Percentiles rank a stretch among this genome's conserved stretches.
Conservation (phyloP, 1,140 invertebrate species). For the Neotoxoptera formosana region DNA sequence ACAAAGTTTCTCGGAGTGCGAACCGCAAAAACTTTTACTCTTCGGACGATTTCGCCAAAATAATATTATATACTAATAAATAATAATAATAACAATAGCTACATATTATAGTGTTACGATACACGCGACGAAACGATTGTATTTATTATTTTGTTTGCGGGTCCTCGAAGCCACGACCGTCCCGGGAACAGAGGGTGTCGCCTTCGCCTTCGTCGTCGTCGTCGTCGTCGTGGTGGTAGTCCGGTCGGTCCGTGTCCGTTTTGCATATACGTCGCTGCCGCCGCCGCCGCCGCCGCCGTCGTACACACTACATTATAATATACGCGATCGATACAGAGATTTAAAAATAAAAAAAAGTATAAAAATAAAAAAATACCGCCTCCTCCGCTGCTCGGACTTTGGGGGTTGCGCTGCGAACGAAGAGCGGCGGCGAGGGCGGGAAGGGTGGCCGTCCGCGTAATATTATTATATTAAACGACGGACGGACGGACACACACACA, state of each 20-base stretch:
- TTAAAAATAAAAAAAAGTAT: not conserved
- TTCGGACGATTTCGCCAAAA: not conserved
- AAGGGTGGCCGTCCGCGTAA: not conserved
- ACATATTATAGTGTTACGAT: not conserved
- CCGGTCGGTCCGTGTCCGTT: constrained; percentile 40
- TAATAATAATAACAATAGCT: not conserved
- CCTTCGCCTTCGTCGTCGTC: not conserved
- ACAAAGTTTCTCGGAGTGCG: not conserved
- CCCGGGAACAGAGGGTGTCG: not conserved
- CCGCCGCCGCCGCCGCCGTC: not conserved
- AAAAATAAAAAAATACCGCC: not conserved
- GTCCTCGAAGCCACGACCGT: not conserved
- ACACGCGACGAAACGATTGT: not conserved
- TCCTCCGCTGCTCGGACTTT: not conserved
- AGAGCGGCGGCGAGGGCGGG: not conserved
- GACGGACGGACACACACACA: not conserved
- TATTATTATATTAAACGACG: constrained; percentile 19
- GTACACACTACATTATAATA: constrained; percentile 24
- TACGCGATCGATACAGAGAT: constrained; percentile 47
- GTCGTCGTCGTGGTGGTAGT: not conserved
- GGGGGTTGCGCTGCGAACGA: not conserved
- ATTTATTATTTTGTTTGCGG: not conserved
- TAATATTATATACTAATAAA: not conserved
- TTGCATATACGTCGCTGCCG: constrained; percentile 32
- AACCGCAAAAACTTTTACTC: not conserved